Percentiles rank a stretch among this genome's conserved stretches.
These are phyloP conservation scores for Lacanobia oleracea DNA, from an alignment of 2,888 invertebrate genomes.

Conservation along the genomic window DNA sequence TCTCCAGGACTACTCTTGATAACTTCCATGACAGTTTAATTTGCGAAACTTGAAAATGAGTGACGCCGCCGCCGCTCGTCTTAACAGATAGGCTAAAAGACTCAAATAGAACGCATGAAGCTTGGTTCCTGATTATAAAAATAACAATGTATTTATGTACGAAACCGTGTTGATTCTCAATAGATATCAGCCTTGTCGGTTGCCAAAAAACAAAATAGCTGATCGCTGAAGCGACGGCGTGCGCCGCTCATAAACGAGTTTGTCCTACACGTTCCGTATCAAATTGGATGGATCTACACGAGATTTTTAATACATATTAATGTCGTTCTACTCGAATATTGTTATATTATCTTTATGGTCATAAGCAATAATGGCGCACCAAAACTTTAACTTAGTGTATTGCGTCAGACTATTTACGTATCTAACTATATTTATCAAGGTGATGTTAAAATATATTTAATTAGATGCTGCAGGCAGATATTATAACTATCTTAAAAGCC, in stretches of 20 bases:
- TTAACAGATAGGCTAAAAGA: slow-evolving; percentile 14
- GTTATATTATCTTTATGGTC: slow-evolving; percentile 5
- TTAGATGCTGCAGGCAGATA: slow-evolving; percentile 1
- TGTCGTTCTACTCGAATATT: slow-evolving; percentile 15
- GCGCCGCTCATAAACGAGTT: slow-evolving; percentile 52
- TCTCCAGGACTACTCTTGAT: slow-evolving; percentile 73
- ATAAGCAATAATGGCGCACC: neutral
- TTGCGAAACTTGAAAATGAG: slow-evolving; percentile 75
- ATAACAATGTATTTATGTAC: slow-evolving; percentile 57
- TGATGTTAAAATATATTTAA: neutral
- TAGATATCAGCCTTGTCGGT: slow-evolving; percentile 59
- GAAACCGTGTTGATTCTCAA: slow-evolving; percentile 52
- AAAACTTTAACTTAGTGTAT: neutral
- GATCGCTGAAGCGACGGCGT: slow-evolving; percentile 41
- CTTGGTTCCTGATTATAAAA: slow-evolving; percentile 38
- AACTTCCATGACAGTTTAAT: slow-evolving; percentile 84
- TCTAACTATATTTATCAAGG: neutral
- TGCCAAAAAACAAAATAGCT: slow-evolving; percentile 64
- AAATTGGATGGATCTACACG: slow-evolving; percentile 31
- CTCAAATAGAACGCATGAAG: slow-evolving; percentile 6
- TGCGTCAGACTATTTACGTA: neutral
- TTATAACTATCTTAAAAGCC: neutral
- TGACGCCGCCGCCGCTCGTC: slow-evolving; percentile 61
- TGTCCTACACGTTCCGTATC: slow-evolving; percentile 40
- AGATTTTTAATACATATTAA: slow-evolving; percentile 57